Base-by-base conservation (phyloP, 2,797 vertebrate genomes). In the Brotula barbata region DNA sequence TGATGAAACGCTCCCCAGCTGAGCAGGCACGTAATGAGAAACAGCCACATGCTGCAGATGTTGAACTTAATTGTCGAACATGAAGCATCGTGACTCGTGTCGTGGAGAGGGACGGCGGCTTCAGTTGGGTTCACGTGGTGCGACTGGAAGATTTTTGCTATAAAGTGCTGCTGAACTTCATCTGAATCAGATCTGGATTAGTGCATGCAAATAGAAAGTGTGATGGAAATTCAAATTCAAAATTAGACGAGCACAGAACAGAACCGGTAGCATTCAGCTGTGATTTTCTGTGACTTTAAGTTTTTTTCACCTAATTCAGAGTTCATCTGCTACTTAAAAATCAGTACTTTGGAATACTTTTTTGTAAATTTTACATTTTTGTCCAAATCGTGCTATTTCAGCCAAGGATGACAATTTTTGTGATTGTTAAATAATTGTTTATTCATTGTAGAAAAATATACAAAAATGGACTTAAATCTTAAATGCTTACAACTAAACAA, bases 151-250 rank as follows among this genome's bases (percentile, higher is more conserved):
- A 62, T 47, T n/a, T n/a, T n/a, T n/a, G n/a, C n/a, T n/a, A n/a
- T n/a, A n/a, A n/a, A n/a, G n/a, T n/a, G 7, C 49, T 31, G 20
- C 23, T 42, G 22, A 45, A 58, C 34, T 17, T 45, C 17, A 59
- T 70, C 64, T 56, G 16, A 64, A 71, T 58, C 36, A 20, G 41
- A 59, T 66, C 63, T 54, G 44, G 40, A 59, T 28, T 64, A 37
- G 46, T 51, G 51, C 39, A 13, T 63, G 41, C 25, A 46, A 57
- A 51, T 39, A 62, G 49, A 49, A 31, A 17, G 41, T 6, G 34
- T 20, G 19, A 31, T 53, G 31, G 50, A 39, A 50, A 48, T 22
- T 20, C 34, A 51, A 9, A 50, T 64, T 66, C 57, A 43, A 56
- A 62, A n/a, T 74, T 40, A 48, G 22, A 53, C 42, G 33, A 33